These are phyloP conservation scores for Schizotus pectinicornis DNA, from an alignment of 2,888 invertebrate species.

Conservation along the genomic window DNA sequence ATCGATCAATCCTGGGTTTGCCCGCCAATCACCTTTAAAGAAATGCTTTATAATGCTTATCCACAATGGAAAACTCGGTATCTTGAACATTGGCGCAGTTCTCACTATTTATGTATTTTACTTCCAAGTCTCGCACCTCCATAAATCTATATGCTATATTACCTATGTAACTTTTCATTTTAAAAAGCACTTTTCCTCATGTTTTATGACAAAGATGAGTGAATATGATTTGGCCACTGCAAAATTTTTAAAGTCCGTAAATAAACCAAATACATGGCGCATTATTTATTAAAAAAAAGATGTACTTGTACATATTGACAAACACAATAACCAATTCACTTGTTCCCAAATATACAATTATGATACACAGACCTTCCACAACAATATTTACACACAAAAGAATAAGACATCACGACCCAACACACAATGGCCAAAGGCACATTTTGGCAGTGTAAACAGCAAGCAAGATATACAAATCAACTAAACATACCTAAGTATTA, in stretches of 20 bases:
- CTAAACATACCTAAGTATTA: not conserved
- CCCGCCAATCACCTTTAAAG: too few relatives aligned
- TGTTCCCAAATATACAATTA: conserved; percentile 39
- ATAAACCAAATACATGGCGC: conserved; percentile 15
- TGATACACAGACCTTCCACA: conserved; percentile 21
- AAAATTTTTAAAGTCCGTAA: not conserved
- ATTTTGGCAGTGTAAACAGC: conserved; percentile 46
- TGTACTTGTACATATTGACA: conserved; percentile 39
- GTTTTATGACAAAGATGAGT: too few relatives aligned
- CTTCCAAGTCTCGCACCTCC: too few relatives aligned
- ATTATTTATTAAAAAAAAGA: conserved; percentile 39
- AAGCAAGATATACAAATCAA: conserved; percentile 29
- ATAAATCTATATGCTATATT: too few relatives aligned
- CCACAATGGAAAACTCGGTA: too few relatives aligned
- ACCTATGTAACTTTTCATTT: too few relatives aligned
- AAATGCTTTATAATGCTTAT: too few relatives aligned
- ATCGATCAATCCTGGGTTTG: too few relatives aligned
- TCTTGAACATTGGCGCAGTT: too few relatives aligned
- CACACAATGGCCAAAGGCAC: conserved; percentile 44
- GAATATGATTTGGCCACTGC: too few relatives aligned
- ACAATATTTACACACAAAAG: conserved; percentile 34
- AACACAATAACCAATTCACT: conserved; percentile 38
- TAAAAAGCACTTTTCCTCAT: too few relatives aligned
- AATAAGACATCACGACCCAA: conserved; percentile 40
- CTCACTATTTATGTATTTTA: too few relatives aligned